phyloP scores from a whole-genome alignment of 2,113 vertebrate genomes.

The Gadus chalcogrammus region DNA sequence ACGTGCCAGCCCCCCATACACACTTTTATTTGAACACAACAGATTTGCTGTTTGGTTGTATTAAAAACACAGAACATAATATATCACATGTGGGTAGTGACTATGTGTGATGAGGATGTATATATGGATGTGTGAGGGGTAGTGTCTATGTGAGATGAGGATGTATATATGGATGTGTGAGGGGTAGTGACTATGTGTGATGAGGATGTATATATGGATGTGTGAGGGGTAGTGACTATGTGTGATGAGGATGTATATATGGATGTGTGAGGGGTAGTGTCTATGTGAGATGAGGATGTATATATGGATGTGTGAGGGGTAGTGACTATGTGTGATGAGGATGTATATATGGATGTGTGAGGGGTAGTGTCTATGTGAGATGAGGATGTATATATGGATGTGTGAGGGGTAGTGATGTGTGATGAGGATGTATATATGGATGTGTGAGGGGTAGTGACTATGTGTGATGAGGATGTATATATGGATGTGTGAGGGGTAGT shows the following conservation, averaged over 20 bases:
- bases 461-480: slow-evolving; percentile 9
- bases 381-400: slow-evolving; percentile 12
- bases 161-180: too few species aligned
- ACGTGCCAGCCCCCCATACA: neutral
- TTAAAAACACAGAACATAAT: too few species aligned
- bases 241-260: slow-evolving; percentile 26
- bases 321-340: slow-evolving; percentile 29
- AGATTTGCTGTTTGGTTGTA: neutral
- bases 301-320: neutral
- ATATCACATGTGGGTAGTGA: too few species aligned
- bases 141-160: slow-evolving; percentile 8
- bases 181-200: too few species aligned
- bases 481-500: slow-evolving; percentile 12
- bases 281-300: slow-evolving; percentile 3
- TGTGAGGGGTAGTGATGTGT: slow-evolving; percentile 27
- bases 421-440: slow-evolving; percentile 23
- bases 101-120: slow-evolving; percentile 5
- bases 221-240: slow-evolving; percentile 25
- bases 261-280: slow-evolving; percentile 24
- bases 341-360: slow-evolving; percentile 15
- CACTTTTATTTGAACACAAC: neutral
- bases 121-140: slow-evolving; percentile 1
- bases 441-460: slow-evolving; percentile 18
- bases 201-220: slow-evolving; percentile 12
- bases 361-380: too few species aligned